Conservation (phyloP, 2,888 invertebrate species). For the Cerastis rubricosa region DNA sequence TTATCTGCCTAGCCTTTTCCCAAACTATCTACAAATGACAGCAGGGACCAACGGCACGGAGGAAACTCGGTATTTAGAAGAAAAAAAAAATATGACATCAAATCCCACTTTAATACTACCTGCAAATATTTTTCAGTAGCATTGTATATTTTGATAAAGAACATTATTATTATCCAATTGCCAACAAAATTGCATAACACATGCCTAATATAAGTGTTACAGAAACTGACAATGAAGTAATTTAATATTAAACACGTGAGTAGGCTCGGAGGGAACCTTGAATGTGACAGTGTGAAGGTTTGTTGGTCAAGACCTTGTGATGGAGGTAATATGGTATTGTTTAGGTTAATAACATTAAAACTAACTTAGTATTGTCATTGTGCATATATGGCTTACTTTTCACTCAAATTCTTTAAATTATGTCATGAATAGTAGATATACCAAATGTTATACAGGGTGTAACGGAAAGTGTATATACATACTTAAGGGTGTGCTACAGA, state of each 20-base stretch:
- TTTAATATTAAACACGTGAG: slow-evolving; percentile 36
- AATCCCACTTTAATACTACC: not conserved
- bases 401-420: not conserved
- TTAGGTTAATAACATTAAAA: not conserved
- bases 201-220: not conserved
- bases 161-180: not conserved
- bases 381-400: not conserved
- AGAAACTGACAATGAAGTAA: slow-evolving; percentile 35
- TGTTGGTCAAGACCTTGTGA: slow-evolving; percentile 29
- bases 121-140: slow-evolving; percentile 20
- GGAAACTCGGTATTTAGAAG: too few relatives aligned
- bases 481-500: too few relatives aligned
- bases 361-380: not conserved
- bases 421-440: not conserved
- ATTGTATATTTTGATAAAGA: slow-evolving; percentile 19
- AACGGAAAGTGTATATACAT: too few relatives aligned
- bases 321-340: not conserved
- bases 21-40: too few relatives aligned
- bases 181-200: slow-evolving; percentile 14
- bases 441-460: too few relatives aligned
- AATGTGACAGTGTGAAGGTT: slow-evolving; percentile 38
- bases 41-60: too few relatives aligned
- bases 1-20: too few relatives aligned
- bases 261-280: slow-evolving; percentile 33
- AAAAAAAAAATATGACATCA: not conserved